A percentile compares a stretch with the other conserved stretches of the same genome.
phyloP scores from a whole-genome alignment of 2,797 vertebrate species.

The Salmo trutta region DNA sequence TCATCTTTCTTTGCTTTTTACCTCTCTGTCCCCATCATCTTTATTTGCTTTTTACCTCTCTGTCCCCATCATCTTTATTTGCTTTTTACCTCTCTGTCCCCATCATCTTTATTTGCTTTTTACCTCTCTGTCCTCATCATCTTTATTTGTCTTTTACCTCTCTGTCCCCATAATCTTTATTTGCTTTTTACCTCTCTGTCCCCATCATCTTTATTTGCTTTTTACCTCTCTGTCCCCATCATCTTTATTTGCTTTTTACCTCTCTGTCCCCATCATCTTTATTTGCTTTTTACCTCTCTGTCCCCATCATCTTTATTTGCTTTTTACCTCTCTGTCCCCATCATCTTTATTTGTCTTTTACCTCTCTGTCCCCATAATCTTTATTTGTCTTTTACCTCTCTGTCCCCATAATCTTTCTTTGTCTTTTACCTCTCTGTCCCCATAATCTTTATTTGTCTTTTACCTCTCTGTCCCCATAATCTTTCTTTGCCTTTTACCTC shows the following conservation, averaged over 20 bases:
- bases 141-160: neutral
- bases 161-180: constrained; percentile 1
- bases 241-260: neutral
- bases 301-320: constrained; percentile 4
- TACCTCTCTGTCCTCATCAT: neutral
- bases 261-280: neutral
- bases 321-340: neutral
- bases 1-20: neutral
- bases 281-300: neutral
- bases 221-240: neutral
- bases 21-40: neutral
- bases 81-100: neutral
- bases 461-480: neutral
- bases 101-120: neutral
- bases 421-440: neutral
- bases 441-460: neutral
- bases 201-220: neutral
- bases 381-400: neutral
- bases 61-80: neutral
- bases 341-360: neutral
- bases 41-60: neutral
- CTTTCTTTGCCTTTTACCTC: neutral
- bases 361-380: neutral
- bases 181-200: neutral
- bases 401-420: neutral